phyloP scores from a whole-genome alignment of 2,797 vertebrate genomes.

The Mormyrus proboscirostris region DNA sequence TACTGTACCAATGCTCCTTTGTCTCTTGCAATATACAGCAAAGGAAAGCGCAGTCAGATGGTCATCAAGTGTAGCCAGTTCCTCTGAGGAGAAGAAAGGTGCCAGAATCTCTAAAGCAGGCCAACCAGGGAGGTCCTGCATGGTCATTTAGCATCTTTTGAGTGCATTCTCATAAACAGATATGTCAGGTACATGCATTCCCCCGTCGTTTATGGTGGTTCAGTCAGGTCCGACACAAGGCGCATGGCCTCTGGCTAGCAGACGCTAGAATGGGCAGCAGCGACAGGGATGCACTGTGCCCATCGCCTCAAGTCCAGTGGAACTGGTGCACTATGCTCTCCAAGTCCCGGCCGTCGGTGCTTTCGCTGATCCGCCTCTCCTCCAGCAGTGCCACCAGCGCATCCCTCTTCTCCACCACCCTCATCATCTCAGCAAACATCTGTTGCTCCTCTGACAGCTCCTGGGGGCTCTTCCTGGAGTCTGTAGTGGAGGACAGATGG shows the following conservation, averaged over 20 bases:
- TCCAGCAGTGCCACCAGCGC: slow-evolving; percentile 71
- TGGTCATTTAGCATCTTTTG: neutral
- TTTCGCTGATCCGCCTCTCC: slow-evolving; percentile 75
- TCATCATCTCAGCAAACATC: slow-evolving; percentile 78
- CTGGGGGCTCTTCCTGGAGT: slow-evolving; percentile 55
- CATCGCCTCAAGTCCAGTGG: slow-evolving; percentile 45
- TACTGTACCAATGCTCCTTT: neutral
- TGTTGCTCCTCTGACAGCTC: slow-evolving; percentile 68
- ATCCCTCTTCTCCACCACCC: slow-evolving; percentile 78
- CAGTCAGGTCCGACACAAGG: neutral
- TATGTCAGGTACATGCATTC: neutral
- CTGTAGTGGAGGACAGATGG: slow-evolving; percentile 38
- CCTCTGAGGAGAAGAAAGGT: neutral
- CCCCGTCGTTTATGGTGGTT: neutral
- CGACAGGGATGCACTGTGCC: too few relatives aligned
- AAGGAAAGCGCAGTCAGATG: neutral
- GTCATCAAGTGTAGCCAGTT: neutral
- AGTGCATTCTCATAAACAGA: neutral
- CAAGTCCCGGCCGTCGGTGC: slow-evolving; percentile 70
- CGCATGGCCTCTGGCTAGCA: neutral
- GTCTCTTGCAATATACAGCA: neutral
- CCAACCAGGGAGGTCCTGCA: neutral
- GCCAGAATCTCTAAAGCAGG: neutral
- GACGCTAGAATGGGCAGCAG: neutral
- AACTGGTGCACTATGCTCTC: slow-evolving; percentile 64